Conservation (phyloP, 2,888 invertebrate species). For the Graphium colonna region DNA sequence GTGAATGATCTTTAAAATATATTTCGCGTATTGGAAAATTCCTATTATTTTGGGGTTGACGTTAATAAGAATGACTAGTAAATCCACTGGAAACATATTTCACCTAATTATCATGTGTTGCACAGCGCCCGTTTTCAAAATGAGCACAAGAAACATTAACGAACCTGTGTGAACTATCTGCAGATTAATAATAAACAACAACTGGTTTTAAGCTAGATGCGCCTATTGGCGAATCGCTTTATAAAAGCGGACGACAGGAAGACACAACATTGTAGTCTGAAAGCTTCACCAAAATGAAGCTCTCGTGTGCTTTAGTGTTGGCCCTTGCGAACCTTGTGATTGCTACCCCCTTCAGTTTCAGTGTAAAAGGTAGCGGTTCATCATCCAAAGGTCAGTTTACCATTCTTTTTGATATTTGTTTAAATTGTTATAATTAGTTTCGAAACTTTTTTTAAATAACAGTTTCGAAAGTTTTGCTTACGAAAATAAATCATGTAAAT, state of each 20-base stretch:
- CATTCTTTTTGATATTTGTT: background rate
- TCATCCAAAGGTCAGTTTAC: slow-evolving; percentile 52
- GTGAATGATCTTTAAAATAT: no score
- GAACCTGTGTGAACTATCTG: slow-evolving; percentile 56
- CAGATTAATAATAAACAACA: slow-evolving; percentile 63
- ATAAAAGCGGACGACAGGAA: slow-evolving; percentile 56
- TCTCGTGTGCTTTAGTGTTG: slow-evolving; percentile 55
- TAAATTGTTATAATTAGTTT: no score
- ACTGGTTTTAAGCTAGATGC: slow-evolving; percentile 70
- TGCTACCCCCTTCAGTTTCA: slow-evolving; percentile 64
- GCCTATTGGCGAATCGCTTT: slow-evolving; percentile 72
- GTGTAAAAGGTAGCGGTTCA: slow-evolving; percentile 60
- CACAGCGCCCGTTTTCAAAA: slow-evolving; percentile 38
- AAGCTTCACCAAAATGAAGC: slow-evolving; percentile 71
- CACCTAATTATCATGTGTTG: slow-evolving; percentile 40
- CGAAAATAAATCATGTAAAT: no score
- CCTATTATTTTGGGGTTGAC: background rate
- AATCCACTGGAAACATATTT: slow-evolving; percentile 25
- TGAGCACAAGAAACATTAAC: slow-evolving; percentile 49
- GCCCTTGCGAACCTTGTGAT: slow-evolving; percentile 48
- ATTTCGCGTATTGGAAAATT: background rate
- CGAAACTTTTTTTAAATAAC: no score
- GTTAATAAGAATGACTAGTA: background rate
- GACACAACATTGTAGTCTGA: slow-evolving; percentile 54
- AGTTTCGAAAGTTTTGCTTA: no score